Base-by-base conservation (phyloP, 2,888 invertebrate genomes). In the Glyphotaelius pellucidus region DNA sequence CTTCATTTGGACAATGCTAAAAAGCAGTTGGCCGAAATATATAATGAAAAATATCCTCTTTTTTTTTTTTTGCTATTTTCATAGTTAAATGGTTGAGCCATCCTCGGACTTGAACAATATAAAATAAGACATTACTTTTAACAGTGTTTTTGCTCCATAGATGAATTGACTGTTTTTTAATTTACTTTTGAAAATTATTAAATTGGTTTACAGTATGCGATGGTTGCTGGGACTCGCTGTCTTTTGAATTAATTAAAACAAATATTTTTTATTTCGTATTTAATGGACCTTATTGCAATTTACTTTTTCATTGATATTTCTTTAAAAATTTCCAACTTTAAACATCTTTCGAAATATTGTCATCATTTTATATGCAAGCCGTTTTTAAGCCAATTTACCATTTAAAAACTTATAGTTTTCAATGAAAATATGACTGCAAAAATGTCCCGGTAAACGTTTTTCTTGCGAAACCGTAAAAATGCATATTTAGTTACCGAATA, bases 191-290 rank as follows among this genome's bases (percentile, higher is more conserved):
- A 91, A 90, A 90, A 92, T 93, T 92, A 93, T 93, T 90, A 93
- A 92, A 86, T 92, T 92, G 83, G 93, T 93, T 93, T 93, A 93
- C 93, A 93, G 93, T 93, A 93, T 93, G 92, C 91, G 93, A 93
- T 93, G 93, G 93, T 93, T 93, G 93, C 93, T 93, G 93, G 93
- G 93, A 93, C 89, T 93, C 92, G 93, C 93, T 93, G 93, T 93
- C 92, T 93, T 92, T 86, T 92, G 38, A 90, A 91, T 92, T 67
- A 91, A 91, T 90, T 87, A 90, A 90, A 90, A 92, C 81, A 88
- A 89, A 80, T 91, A 86, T 86, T 89, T 89, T 79, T 89, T 91
- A 80, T 80, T 86, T 86, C 90, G 25, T 67, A 90, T 42, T 11
- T 31, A 35, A 90, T 32, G 52, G 80, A 31, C 32, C 9, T 85